Base-by-base conservation (phyloP, 1,140 invertebrate genomes). In the Sarcophaga bullata region DNA sequence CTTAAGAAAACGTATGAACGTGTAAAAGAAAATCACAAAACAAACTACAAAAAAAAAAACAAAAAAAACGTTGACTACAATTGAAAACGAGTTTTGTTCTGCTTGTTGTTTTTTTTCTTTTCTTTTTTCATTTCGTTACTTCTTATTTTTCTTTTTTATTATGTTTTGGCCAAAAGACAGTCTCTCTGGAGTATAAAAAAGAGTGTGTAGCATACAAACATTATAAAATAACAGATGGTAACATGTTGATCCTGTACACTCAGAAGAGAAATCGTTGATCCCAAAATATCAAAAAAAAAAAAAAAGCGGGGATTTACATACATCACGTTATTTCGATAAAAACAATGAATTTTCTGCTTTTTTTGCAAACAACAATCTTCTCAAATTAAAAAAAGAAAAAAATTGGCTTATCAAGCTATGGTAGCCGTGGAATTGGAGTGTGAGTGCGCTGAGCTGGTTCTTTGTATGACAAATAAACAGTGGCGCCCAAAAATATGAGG, bases 41-140 rank as follows among this genome's bases (percentile, higher is more conserved):
- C 13, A 73, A 73, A 46, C 13, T 73, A 73, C 47, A 76, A 11
- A 73, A 15, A 10, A 73, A 73, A 17, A 48, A 48, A 75, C 15
- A n/a, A 13, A 76, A 48, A 48, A 76, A n/a, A 76, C 17, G 15
- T 37, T 10, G 11, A 46, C 73, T 49, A 47, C 73, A 78, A 78
- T 68, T 19, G 62, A 68, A 78, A 78, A 78, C 75, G 48, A 78
- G 75, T 78, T 78, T 78, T 78, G 48, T 50, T 49, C 10, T 76
- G 48, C 17, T 50, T 76, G 17, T 76, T 76, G 17, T 47, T 76
- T 76, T 76, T 76, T 47, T 48, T 75, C 46, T 75, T 75, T n/a
- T n/a, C n/a, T n/a, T 72, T 25, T 72, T 72, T 37, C 25, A 37
- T 37, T 37, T 37, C 13, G 54, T 58, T 58, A n/a, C 15, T 58